These are phyloP conservation scores for Lepidurus apus DNA, from an alignment of 1,140 invertebrate species.

Conservation along the genomic window DNA sequence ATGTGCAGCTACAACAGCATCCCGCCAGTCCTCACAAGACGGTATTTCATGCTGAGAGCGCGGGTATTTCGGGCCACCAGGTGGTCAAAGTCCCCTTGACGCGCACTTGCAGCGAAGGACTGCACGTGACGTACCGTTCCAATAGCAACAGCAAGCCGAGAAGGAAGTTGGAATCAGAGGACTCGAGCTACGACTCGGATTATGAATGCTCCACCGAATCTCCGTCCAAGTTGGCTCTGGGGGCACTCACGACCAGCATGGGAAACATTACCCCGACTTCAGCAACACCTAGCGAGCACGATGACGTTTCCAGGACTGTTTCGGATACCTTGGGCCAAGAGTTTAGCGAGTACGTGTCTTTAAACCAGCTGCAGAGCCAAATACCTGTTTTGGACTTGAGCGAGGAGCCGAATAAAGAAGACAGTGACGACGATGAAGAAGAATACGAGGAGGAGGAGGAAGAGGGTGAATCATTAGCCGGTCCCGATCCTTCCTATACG, in stretches of 20 bases:
- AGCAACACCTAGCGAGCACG: slow-evolving; percentile 47
- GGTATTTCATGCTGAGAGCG: background rate
- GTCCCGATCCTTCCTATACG: slow-evolving; percentile 40
- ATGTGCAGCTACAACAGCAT: background rate
- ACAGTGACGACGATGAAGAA: slow-evolving; percentile 8
- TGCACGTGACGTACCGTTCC: slow-evolving; percentile 14
- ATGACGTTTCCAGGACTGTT: slow-evolving; percentile 69
- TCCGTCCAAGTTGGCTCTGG: slow-evolving; percentile 3
- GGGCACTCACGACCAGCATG: slow-evolving; percentile 42
- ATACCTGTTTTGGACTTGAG: background rate
- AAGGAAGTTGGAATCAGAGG: slow-evolving; percentile 54
- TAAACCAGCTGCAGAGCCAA: slow-evolving; percentile 32
- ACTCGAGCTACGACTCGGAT: slow-evolving; percentile 82
- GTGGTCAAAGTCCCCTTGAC: slow-evolving; percentile 21
- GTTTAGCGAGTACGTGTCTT: slow-evolving; percentile 72
- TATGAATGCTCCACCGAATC: slow-evolving; percentile 57
- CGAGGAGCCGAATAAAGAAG: background rate
- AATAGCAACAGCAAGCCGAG: slow-evolving; percentile 20
- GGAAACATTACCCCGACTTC: slow-evolving; percentile 16
- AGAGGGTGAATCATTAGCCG: slow-evolving; percentile 31
- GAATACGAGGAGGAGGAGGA: slow-evolving; percentile 23
- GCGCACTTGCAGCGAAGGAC: slow-evolving; percentile 27
- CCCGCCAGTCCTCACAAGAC: background rate
- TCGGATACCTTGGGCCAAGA: slow-evolving; percentile 77
- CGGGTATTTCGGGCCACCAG: background rate